A percentile compares a stretch with the other conserved stretches of the same genome.
phyloP scores from a whole-genome alignment of 2,113 vertebrate genomes.

The Synchiropus splendidus region DNA sequence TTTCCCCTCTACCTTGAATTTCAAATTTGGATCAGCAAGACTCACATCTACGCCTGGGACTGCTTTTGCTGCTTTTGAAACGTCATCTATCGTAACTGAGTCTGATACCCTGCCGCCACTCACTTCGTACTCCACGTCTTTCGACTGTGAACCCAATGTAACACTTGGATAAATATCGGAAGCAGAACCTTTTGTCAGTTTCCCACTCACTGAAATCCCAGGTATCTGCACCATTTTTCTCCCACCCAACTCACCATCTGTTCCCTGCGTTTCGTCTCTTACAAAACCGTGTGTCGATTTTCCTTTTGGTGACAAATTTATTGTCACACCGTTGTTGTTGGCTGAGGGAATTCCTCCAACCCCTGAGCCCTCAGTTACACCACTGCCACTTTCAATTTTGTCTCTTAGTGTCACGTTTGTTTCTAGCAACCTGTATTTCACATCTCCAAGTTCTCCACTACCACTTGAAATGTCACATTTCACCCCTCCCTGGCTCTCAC shows the following conservation, averaged over 20 bases:
- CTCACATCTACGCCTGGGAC: constrained; percentile 25
- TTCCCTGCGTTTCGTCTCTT: constrained; percentile 19
- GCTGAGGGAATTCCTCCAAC: background rate
- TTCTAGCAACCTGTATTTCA: constrained; percentile 19
- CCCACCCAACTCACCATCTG: constrained; percentile 17
- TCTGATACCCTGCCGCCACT: no score
- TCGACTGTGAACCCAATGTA: constrained; percentile 9
- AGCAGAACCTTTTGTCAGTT: constrained; percentile 23
- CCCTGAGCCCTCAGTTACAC: no score
- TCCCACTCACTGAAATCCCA: constrained; percentile 28
- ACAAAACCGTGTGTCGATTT: constrained; percentile 27
- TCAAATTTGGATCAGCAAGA: constrained; percentile 43
- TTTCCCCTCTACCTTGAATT: constrained; percentile 18
- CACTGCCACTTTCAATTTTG: background rate
- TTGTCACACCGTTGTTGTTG: constrained; percentile 10
- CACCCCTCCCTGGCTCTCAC: constrained; percentile 18
- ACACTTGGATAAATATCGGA: constrained; percentile 12
- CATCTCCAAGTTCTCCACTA: constrained; percentile 26
- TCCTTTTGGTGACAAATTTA: constrained; percentile 9
- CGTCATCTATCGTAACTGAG: no score
- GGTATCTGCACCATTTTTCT: constrained; percentile 27
- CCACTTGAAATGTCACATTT: constrained; percentile 31
- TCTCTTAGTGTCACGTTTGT: constrained; percentile 24
- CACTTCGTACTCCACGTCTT: constrained; percentile 16
- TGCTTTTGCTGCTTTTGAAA: no score